A percentile compares a stretch with the other conserved stretches of the same genome.
These are phyloP conservation scores for Drosophila paramelanica DNA, from an alignment of 2,888 invertebrate species.

Conservation along the genomic window DNA sequence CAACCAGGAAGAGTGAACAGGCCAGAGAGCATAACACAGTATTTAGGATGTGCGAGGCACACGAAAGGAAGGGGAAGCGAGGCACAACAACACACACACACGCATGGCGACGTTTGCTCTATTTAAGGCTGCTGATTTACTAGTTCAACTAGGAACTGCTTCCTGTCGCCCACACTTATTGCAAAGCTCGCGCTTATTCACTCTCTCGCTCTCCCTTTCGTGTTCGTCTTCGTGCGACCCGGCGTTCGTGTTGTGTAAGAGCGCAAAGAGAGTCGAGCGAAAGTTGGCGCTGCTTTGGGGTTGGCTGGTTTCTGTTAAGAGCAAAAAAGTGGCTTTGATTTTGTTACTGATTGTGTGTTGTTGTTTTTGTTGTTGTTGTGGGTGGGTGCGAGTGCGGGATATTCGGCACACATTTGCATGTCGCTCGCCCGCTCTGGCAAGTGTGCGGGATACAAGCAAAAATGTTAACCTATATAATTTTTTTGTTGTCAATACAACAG, in stretches of 20 bases:
- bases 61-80: constrained; percentile 14
- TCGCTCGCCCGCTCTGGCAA: constrained; percentile 34
- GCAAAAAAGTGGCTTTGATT: constrained; percentile 72
- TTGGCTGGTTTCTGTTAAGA: constrained; percentile 71
- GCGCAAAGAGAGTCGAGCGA: constrained; percentile 18
- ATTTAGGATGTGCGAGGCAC: constrained; percentile 11
- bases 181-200: constrained; percentile 11
- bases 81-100: constrained; percentile 38
- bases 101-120: constrained; percentile 52
- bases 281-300: constrained; percentile 46
- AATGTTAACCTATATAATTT: constrained; percentile 73
- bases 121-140: constrained; percentile 76
- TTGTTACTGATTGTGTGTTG: constrained; percentile 42
- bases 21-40: constrained; percentile 8
- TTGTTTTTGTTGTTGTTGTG: constrained; percentile 29
- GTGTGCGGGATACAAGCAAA: constrained; percentile 54
- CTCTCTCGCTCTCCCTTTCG: constrained; percentile 6
- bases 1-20: constrained; percentile 28
- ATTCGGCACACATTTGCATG: constrained; percentile 67
- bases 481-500: constrained; percentile 43
- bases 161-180: constrained; percentile 62
- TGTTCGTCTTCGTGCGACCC: constrained; percentile 11
- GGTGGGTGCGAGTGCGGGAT: constrained; percentile 29
- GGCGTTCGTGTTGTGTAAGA: constrained; percentile 19
- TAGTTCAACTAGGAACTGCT: constrained; percentile 67